phyloP scores from a whole-genome alignment of 1,140 invertebrate genomes.

The Ips typographus region DNA sequence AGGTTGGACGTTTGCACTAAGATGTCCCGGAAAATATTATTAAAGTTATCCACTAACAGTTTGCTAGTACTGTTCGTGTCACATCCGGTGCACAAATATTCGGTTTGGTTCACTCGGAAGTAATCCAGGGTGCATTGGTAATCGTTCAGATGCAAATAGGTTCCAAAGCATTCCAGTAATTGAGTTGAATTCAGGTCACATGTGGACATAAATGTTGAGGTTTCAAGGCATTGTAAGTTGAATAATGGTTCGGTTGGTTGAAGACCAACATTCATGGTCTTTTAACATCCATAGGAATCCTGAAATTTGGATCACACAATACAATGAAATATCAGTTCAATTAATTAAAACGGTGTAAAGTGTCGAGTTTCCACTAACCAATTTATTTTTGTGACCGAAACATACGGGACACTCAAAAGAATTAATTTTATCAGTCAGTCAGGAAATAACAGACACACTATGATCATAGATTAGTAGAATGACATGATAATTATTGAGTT shows the following conservation, averaged over 20 bases:
- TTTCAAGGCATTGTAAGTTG: slow-evolving; percentile 28
- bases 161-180: slow-evolving; percentile 22
- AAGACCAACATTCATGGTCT: slow-evolving; percentile 18
- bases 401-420: neutral
- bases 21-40: slow-evolving; percentile 32
- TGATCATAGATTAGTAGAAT: neutral
- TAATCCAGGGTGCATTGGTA: slow-evolving; percentile 36
- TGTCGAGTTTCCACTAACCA: neutral
- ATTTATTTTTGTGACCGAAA: neutral
- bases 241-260: neutral
- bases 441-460: no score
- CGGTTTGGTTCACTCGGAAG: slow-evolving; percentile 16
- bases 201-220: slow-evolving; percentile 14
- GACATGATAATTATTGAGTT: neutral
- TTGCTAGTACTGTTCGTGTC: slow-evolving; percentile 23
- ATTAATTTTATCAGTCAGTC: neutral
- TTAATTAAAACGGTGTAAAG: neutral
- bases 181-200: slow-evolving; percentile 30
- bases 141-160: slow-evolving; percentile 23
- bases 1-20: slow-evolving; percentile 29
- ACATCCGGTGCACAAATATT: slow-evolving; percentile 33
- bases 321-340: neutral
- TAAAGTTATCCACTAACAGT: slow-evolving; percentile 28
- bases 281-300: slow-evolving; percentile 15
- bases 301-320: neutral